phyloP scores from a whole-genome alignment of 2,888 invertebrate genomes.

The Caenorhabditis zanzibari region DNA sequence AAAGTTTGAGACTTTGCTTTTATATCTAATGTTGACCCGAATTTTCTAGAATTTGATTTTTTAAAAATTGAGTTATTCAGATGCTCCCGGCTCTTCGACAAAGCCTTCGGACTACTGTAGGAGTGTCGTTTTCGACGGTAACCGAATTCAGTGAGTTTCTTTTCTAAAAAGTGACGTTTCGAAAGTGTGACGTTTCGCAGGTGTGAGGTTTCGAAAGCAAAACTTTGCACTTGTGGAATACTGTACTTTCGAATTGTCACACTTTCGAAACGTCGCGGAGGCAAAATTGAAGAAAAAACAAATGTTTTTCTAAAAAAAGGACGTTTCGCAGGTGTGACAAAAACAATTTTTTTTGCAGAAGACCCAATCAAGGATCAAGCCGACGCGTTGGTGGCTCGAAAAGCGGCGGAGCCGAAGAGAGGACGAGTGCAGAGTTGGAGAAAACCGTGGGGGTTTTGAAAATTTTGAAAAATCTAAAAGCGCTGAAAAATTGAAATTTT shows the following conservation, averaged over 20 bases:
- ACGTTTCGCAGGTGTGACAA: background rate
- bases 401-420: conserved; percentile 38
- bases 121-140: conserved; percentile 25
- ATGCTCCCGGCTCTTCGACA: conserved; percentile 36
- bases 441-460: conserved; percentile 72
- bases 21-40: background rate
- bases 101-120: background rate
- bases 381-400: conserved; percentile 57
- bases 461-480: background rate
- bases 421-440: conserved; percentile 77
- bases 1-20: background rate
- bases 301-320: conserved; percentile 1
- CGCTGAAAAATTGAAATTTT: background rate
- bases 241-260: too few relatives aligned
- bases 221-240: too few relatives aligned
- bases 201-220: too few relatives aligned
- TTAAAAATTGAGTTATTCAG: too few relatives aligned
- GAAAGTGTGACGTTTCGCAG: too few relatives aligned
- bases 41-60: background rate
- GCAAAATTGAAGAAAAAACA: too few relatives aligned
- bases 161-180: too few relatives aligned
- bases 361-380: conserved; percentile 52
- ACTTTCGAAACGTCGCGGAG: too few relatives aligned
- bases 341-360: conserved; percentile 31
- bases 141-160: conserved; percentile 54